These are phyloP conservation scores for Caenorhabditis auriculariae DNA, from an alignment of 2,888 invertebrate species.

Conservation along the genomic window DNA sequence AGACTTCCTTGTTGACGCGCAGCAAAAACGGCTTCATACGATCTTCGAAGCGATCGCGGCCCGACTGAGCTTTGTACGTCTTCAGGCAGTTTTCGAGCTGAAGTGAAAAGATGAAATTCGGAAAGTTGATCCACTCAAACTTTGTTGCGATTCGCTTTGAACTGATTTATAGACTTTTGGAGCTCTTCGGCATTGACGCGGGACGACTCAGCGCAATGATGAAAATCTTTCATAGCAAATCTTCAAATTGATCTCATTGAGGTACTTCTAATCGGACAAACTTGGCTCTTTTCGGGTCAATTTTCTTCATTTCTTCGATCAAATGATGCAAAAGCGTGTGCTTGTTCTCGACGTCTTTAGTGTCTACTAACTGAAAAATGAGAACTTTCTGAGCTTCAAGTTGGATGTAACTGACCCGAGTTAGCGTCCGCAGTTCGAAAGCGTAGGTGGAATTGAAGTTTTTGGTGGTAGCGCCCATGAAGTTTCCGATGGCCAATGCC, in stretches of 20 bases:
- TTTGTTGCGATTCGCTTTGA: conserved; percentile 39
- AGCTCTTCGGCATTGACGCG: conserved; percentile 67
- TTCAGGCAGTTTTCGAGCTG: conserved; percentile 87
- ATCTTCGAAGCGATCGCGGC: conserved; percentile 81
- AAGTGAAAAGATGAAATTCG: conserved; percentile 10
- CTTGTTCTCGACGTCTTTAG: conserved; percentile 87
- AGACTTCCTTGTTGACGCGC: conserved; percentile 82
- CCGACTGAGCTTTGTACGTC: conserved; percentile 76
- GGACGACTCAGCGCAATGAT: conserved; percentile 85
- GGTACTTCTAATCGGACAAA: conserved; percentile 71
- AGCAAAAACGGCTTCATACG: conserved; percentile 80
- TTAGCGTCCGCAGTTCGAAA: conserved; percentile 91
- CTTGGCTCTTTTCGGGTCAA: conserved; percentile 17
- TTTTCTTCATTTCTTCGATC: conserved; percentile 67
- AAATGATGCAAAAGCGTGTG: conserved; percentile 80
- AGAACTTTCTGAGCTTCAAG: background rate
- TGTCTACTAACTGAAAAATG: conserved; percentile 65
- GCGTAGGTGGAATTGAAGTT: conserved; percentile 77
- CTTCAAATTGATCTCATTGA: conserved; percentile 6
- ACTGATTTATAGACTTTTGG: conserved; percentile 63
- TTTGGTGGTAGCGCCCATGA: conserved; percentile 91
- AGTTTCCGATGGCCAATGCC: conserved; percentile 87
- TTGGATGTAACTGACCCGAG: conserved; percentile 74
- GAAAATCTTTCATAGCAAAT: conserved; percentile 72
- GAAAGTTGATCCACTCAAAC: conserved; percentile 4